A percentile compares a stretch with the other conserved stretches of the same genome.
These are phyloP conservation scores for Dioctria linearis DNA, from an alignment of 2,888 invertebrate species.

Conservation along the genomic window DNA sequence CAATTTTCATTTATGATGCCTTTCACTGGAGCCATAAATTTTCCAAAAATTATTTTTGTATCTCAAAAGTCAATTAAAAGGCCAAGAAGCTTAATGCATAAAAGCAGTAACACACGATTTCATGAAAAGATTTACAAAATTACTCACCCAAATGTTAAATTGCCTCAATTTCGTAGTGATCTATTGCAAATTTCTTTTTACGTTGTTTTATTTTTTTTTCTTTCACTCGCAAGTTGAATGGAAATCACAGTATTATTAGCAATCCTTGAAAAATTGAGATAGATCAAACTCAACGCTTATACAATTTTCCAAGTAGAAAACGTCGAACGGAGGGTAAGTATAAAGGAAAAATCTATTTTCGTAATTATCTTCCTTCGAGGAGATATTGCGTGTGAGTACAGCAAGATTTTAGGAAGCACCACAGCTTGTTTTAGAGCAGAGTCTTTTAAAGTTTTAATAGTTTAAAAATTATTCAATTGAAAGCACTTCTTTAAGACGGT, in stretches of 20 bases:
- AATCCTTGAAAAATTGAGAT: conserved; percentile 18
- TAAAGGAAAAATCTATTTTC: conserved; percentile 33
- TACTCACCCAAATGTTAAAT: conserved; percentile 37
- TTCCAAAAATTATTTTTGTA: neutral
- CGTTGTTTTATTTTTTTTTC: neutral
- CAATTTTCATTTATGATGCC: neutral
- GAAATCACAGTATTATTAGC: conserved; percentile 48
- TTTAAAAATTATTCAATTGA: neutral
- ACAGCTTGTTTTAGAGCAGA: neutral
- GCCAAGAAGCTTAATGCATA: neutral
- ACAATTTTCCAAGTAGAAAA: conserved; percentile 37
- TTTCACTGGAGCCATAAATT: neutral
- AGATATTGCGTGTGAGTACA: conserved; percentile 9
- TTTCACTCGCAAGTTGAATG: conserved; percentile 16
- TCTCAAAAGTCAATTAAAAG: neutral
- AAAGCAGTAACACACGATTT: conserved; percentile 4
- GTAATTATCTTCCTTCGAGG: conserved; percentile 33
- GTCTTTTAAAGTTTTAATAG: neutral
- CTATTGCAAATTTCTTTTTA: conserved; percentile 35
- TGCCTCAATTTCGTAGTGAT: conserved; percentile 21
- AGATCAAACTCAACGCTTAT: conserved; percentile 15
- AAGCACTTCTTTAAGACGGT: conserved; percentile 1
- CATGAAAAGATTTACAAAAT: neutral
- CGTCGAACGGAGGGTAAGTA: conserved; percentile 16
- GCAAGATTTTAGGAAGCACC: conserved; percentile 11